Evolutionary conservation across 2,888 invertebrate species (phyloP), one percentile per base, ranked within the genome.

Genomic region (Athripsodes cinereus): DNA sequence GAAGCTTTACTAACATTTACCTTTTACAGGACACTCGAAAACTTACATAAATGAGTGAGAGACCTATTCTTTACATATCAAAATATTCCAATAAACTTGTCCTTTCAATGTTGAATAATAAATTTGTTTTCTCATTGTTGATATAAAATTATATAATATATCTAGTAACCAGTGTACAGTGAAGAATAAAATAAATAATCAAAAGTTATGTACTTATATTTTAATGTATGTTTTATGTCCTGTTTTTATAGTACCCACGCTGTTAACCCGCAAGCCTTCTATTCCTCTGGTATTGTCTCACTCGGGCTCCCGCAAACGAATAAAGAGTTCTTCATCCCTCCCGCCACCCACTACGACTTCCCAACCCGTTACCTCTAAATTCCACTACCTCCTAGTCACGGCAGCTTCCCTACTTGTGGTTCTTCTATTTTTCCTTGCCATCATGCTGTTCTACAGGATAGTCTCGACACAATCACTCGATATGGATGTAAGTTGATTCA

Each of bases 391-490:
- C 55, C 72, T 82, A 55, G 70, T 83, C 48, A 73, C 79, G 60
- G 71, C 79, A 47, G 81, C 81, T 64, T 81, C 81, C 21, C 70
- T 79, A 51, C 71, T 83, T 67, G 73, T 82, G 59, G 70, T 82
- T 52, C 70, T 82, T 60, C 71, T 84, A 58, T 77, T 82, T 68
- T 67, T 82, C 52, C 83, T 83, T 20, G 82, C 83, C 19, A 75
- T 79, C 52, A 72, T 81, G 47, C 71, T 83, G 51, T 73, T 83
- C 6, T 81, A 81, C 68, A 73, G 83, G 66, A 81, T 40, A 13
- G 16, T 40, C 2, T 40, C 40, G 13, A 40, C 40, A 40, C 40
- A 40, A 40, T 40, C 40, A 40, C 16, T 3, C 11, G 34, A 52
- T 2, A 53, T 49, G 16, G 57, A 57, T 50, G 60, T 56, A 22